Evolutionary conservation across 2,797 vertebrate species (phyloP).

Genomic region (Rhabdophis nuchalis): DNA sequence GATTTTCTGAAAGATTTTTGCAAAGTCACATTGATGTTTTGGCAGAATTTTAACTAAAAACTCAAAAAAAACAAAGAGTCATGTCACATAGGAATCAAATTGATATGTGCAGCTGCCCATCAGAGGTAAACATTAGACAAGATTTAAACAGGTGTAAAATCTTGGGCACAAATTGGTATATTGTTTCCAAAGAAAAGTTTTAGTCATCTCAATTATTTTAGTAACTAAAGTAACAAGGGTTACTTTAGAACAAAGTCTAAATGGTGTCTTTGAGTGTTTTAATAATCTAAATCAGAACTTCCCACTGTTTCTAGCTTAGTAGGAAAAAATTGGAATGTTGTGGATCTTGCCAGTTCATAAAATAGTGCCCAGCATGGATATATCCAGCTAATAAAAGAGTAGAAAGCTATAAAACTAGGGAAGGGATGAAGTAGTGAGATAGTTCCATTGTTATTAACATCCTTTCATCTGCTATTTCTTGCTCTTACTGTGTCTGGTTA

Average conservation of each 20-base stretch:
- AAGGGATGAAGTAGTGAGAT: neutral
- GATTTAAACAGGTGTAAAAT: neutral
- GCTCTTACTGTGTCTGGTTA: neutral
- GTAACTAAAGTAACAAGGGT: neutral
- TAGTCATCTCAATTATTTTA: neutral
- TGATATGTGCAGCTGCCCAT: neutral
- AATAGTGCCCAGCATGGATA: neutral
- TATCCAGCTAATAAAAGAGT: neutral
- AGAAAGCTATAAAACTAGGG: neutral
- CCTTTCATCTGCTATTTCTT: neutral
- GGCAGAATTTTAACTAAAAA: neutral
- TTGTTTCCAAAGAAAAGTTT: neutral
- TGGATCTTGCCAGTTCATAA: neutral
- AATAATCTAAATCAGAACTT: neutral
- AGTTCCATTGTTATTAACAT: neutral
- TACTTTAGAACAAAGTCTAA: neutral
- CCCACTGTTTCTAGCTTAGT: neutral
- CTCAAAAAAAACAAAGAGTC: neutral
- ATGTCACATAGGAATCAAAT: neutral
- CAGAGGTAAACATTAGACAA: neutral
- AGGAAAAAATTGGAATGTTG: neutral
- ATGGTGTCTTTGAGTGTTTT: neutral
- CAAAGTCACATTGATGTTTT: constrained; percentile 21
- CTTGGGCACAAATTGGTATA: neutral
- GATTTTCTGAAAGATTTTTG: constrained; percentile 8